Evolutionary conservation across 2,113 vertebrate genomes (phyloP).

Genomic region (Megalops atlanticus): DNA sequence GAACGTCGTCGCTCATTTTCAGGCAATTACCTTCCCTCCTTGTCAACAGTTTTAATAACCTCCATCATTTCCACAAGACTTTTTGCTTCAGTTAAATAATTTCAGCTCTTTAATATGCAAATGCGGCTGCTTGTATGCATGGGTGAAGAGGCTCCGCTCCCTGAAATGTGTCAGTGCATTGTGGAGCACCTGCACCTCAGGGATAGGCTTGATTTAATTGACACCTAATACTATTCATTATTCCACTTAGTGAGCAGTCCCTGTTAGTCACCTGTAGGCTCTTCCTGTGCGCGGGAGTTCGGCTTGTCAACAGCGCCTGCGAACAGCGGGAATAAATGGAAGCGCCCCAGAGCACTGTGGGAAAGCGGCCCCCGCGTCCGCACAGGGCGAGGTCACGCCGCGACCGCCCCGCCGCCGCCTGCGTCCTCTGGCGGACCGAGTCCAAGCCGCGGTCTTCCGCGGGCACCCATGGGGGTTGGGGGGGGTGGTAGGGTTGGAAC

Average conservation of each 20-base stretch:
- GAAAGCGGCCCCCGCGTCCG: neutral
- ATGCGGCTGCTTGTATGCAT: constrained; percentile 93
- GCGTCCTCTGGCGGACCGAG: too few relatives aligned
- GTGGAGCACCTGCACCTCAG: constrained; percentile 96
- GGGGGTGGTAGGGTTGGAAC: too few relatives aligned
- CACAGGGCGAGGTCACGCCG: too few relatives aligned
- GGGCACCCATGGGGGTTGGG: too few relatives aligned
- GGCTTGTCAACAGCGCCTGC: constrained; percentile 81
- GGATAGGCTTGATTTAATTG: constrained; percentile 96
- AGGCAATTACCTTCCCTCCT: constrained; percentile 99
- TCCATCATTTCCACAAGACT: constrained; percentile 95
- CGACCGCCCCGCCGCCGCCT: too few relatives aligned
- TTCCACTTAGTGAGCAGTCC: constrained; percentile 99
- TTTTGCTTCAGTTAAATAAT: constrained; percentile 98
- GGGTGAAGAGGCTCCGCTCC: constrained; percentile 94
- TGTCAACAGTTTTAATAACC: constrained; percentile 99
- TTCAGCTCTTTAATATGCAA: constrained; percentile 99
- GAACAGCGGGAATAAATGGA: neutral
- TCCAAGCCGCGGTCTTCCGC: too few relatives aligned
- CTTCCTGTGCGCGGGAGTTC: constrained; percentile 78
- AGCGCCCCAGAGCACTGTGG: neutral
- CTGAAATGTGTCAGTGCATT: constrained; percentile 95
- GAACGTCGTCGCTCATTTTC: constrained; percentile 98
- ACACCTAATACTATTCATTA: constrained; percentile 99
- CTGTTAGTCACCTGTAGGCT: constrained; percentile 97